Evolutionary conservation across 2,888 invertebrate genomes (phyloP).

Genomic region (Drosophila niveifrons): DNA sequence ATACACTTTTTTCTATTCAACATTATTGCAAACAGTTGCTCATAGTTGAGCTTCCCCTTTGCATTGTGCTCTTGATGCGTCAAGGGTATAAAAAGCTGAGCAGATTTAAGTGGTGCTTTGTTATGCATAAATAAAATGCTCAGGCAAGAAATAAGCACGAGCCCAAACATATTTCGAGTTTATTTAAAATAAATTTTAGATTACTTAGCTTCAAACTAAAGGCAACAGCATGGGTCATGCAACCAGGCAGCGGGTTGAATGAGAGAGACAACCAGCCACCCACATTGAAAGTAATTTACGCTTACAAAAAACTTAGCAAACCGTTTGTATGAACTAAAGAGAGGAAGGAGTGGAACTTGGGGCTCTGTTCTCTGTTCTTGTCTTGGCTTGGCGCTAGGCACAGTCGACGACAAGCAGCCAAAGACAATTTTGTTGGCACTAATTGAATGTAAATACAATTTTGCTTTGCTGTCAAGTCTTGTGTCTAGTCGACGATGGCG

Average conservation of each 20-base stretch:
- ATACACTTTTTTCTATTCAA: no score
- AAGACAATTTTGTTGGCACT: conserved; percentile 82
- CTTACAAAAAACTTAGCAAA: conserved; percentile 38
- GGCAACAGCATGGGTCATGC: conserved; percentile 54
- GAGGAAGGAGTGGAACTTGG: conserved; percentile 20
- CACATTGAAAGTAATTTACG: conserved; percentile 74
- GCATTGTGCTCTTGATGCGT: background rate
- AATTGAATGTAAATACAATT: conserved; percentile 82
- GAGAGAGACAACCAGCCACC: conserved; percentile 2
- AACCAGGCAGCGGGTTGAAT: background rate
- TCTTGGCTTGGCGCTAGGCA: conserved; percentile 42
- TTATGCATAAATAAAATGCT: conserved; percentile 81
- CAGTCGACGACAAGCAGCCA: conserved; percentile 74
- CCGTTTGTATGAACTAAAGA: background rate
- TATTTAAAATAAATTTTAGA: conserved; percentile 81
- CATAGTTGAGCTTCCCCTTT: background rate
- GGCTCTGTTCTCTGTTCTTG: conserved; percentile 20
- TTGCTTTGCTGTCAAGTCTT: conserved; percentile 82
- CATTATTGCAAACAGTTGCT: background rate
- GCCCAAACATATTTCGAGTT: conserved; percentile 78
- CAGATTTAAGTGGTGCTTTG: conserved; percentile 81
- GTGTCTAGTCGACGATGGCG: conserved; percentile 68
- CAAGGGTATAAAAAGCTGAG: conserved; percentile 53
- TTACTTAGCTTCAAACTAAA: conserved; percentile 65
- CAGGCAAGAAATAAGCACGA: conserved; percentile 66